phyloP scores from a whole-genome alignment of 2,888 invertebrate genomes.

The Heliconius charithonia region DNA sequence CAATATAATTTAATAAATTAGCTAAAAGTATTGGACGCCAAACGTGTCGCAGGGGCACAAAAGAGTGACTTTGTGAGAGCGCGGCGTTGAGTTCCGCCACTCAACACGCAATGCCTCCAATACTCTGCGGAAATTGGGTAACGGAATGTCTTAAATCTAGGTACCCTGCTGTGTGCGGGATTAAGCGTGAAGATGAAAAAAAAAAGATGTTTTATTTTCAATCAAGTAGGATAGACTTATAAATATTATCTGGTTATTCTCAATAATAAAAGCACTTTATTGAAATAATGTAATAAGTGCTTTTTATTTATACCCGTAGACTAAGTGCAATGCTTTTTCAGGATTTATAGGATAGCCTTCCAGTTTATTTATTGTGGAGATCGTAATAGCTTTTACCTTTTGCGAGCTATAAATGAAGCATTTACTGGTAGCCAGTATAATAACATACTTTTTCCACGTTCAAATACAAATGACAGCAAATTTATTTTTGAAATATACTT shows the following conservation, averaged over 20 bases:
- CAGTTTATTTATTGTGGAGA: slow-evolving; percentile 31
- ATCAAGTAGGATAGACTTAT: not conserved
- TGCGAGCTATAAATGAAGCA: not conserved
- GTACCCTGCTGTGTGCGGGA: too few species aligned
- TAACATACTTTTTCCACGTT: not conserved
- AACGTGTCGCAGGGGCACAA: too few species aligned
- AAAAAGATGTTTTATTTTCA: too few species aligned
- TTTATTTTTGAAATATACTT: too few species aligned
- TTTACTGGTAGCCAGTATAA: not conserved
- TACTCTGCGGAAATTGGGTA: too few species aligned
- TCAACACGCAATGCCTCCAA: too few species aligned
- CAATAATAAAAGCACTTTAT: slow-evolving; percentile 17
- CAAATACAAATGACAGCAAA: not conserved
- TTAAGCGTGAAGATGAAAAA: too few species aligned
- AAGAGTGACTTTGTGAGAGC: too few species aligned
- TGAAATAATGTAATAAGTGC: slow-evolving; percentile 45
- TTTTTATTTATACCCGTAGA: slow-evolving; percentile 23
- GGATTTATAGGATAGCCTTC: slow-evolving; percentile 36
- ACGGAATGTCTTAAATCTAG: too few species aligned
- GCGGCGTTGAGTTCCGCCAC: too few species aligned
- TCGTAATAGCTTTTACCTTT: slow-evolving; percentile 31
- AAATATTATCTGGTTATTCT: not conserved
- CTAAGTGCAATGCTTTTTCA: slow-evolving; percentile 40
- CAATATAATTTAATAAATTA: too few species aligned
- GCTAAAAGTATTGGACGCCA: too few species aligned